Evolutionary conservation across 2,888 invertebrate genomes (phyloP), one percentile per base, ranked within the genome.

Genomic region (Cheilosia urbana): DNA sequence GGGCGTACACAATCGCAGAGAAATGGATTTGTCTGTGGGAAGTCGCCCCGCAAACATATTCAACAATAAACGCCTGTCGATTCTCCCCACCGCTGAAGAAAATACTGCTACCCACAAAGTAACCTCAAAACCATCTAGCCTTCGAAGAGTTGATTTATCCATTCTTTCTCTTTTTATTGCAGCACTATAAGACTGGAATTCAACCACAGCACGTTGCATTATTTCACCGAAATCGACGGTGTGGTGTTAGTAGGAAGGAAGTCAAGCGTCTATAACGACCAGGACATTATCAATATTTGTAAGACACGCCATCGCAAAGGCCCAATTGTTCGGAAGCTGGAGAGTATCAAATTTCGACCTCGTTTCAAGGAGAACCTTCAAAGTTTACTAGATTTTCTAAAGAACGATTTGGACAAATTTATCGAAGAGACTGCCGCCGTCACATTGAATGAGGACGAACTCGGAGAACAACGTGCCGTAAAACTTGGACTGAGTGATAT

Each of bases 141-240:
- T 27, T 7, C 34, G 11, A 17, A 17, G 3, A 4, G 5, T 17
- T 6, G 2, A 57, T 30, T 4, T 57, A 65, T 49, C 37, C 27
- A 9, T 57, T 42, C 27, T 6, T 58, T 77, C 88, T 80, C 88
- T 80, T 27, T n/a, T 68, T 80, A 87, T 91, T 93, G 87, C 90
- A 97, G 97, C 90, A 93, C 96, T 79, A 92, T 98, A 87, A 94
- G 97, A 88, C 92, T 98, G 87, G 98, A 98, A 92, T 96, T 98
- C 89, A 96, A 97, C 91, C 97, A 97, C 90, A 94, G 94, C 79
- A 93, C 94, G 69, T 93, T 97, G 66, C 95, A 96, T 51, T 98
- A 98, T 91, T 98, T 98, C 90, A 96, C 97, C 15, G 96, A 97
- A 90, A 92, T 98, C 66, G 98, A 98, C 93, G 97, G 97, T 17